Evolutionary conservation across 2,113 vertebrate genomes (phyloP).

Genomic region (Gasterosteus aculeatus): DNA sequence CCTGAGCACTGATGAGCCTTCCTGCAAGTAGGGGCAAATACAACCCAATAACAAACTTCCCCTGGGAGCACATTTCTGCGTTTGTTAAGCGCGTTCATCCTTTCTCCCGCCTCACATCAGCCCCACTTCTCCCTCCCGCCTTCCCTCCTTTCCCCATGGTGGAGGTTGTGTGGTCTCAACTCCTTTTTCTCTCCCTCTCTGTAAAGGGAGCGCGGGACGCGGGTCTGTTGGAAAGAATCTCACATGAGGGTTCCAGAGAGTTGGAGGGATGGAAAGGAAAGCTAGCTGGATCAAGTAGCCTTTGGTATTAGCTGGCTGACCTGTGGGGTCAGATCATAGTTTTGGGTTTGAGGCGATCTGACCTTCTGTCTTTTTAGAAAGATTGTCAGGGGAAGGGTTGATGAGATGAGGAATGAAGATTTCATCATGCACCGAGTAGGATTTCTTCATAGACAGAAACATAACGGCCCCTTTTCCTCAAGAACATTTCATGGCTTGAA

Average conservation of each 20-base stretch:
- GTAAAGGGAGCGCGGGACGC: constrained; percentile 3
- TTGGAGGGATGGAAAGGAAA: constrained; percentile 32
- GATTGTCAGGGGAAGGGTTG: constrained; percentile 1
- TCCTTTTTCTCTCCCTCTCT: neutral
- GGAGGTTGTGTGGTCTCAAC: constrained; percentile 47
- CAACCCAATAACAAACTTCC: constrained; percentile 70
- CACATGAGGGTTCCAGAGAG: constrained; percentile 40
- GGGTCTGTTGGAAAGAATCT: constrained; percentile 35
- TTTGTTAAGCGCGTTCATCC: constrained; percentile 74
- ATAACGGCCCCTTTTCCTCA: neutral
- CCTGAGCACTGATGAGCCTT: constrained; percentile 64
- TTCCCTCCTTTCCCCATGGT: constrained; percentile 29
- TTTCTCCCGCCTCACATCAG: constrained; percentile 32
- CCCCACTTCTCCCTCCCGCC: constrained; percentile 20
- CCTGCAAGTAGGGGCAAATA: constrained; percentile 68
- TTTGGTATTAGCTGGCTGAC: constrained; percentile 54
- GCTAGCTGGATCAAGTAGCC: constrained; percentile 44
- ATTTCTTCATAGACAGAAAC: neutral
- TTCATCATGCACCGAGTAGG: constrained; percentile 30
- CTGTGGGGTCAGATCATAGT: constrained; percentile 50
- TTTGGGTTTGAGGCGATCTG: constrained; percentile 56
- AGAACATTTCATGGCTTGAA: neutral
- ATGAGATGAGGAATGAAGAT: constrained; percentile 34
- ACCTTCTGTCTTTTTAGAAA: constrained; percentile 47
- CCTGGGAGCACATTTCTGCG: constrained; percentile 66